Conservation (phyloP, 2,797 vertebrate species). For the Manis pentadactyla region DNA sequence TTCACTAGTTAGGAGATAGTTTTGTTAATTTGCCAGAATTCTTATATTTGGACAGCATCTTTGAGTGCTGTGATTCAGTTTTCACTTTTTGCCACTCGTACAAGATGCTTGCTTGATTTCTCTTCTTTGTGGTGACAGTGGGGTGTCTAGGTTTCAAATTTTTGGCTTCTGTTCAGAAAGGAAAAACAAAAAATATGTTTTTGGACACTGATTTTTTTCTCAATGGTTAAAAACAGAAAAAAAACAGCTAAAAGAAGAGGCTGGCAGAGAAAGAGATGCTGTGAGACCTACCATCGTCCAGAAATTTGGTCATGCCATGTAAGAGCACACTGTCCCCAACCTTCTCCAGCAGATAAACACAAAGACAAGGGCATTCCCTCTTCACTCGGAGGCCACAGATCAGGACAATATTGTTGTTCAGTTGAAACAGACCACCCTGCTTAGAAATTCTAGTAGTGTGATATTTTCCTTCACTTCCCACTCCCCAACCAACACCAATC, state of each 20-base stretch:
- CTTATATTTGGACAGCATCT: neutral
- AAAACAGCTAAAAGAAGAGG: neutral
- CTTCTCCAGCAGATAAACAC: conserved; percentile 11
- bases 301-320: neutral
- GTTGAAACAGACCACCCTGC: neutral
- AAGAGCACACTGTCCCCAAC: neutral
- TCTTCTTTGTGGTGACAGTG: neutral
- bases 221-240: neutral
- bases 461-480: neutral
- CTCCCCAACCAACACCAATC: neutral
- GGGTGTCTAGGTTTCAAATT: conserved; percentile 50
- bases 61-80: neutral
- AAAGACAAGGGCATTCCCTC: neutral
- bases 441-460: neutral
- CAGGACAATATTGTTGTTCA: neutral
- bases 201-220: neutral
- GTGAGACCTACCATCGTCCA: neutral
- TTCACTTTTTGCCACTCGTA: conserved; percentile 6
- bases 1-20: conserved; percentile 23
- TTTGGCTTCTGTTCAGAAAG: conserved; percentile 55
- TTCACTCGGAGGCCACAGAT: neutral
- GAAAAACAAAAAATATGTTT: conserved; percentile 12
- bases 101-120: neutral
- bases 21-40: conserved; percentile 28
- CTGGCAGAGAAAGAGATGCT: neutral